These are phyloP conservation scores for Porites rus DNA, from an alignment of 92 coral and sea anemone species.

Conservation along the genomic window DNA sequence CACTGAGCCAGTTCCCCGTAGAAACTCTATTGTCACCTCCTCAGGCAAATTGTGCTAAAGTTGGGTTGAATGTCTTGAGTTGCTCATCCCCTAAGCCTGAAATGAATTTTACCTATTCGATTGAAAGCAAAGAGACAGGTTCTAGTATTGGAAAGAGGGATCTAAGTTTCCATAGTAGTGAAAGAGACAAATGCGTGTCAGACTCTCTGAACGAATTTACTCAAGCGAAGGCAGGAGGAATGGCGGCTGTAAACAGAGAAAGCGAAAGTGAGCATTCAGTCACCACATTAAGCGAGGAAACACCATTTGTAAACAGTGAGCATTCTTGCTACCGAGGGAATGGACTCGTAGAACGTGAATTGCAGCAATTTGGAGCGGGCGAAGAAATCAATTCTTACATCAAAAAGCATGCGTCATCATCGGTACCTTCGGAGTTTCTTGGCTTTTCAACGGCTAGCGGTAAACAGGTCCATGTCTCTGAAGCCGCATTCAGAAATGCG, in stretches of 20 bases:
- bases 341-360: neutral
- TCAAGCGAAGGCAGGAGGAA: conserved; percentile 36
- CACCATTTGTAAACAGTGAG: neutral
- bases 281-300: neutral
- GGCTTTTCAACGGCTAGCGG: conserved; percentile 70
- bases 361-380: neutral
- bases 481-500: conserved; percentile 58
- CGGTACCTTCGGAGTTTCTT: neutral
- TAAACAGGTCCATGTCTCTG: conserved; percentile 52
- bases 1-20: conserved; percentile 81
- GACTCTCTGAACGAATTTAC: conserved; percentile 59
- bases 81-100: neutral
- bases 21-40: conserved; percentile 56
- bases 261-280: neutral
- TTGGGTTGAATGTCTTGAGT: neutral
- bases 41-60: neutral
- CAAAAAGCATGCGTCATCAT: neutral
- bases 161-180: neutral
- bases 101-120: neutral
- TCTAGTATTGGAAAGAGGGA: neutral
- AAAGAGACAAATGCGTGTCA: conserved; percentile 62
- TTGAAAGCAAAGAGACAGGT: neutral
- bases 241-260: neutral
- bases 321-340: neutral
- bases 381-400: neutral